phyloP scores from a whole-genome alignment of 2,888 invertebrate genomes.

The Anoncus sp. region DNA sequence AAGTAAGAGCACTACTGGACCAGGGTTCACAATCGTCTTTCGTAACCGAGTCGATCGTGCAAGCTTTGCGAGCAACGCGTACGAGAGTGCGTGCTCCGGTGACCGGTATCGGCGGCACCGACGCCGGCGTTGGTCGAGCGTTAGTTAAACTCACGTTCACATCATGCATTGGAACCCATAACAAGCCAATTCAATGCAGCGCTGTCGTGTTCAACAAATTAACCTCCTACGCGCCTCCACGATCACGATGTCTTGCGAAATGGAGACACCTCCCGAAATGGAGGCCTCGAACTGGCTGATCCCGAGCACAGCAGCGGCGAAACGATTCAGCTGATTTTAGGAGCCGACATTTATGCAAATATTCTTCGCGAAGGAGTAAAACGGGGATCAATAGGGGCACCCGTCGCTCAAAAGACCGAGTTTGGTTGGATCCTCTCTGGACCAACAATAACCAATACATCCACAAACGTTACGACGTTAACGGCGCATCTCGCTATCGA shows the following conservation, averaged over 20 bases:
- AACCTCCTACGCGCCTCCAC: constrained; percentile 31
- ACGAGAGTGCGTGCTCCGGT: constrained; percentile 43
- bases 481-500: constrained; percentile 23
- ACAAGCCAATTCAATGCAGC: constrained; percentile 12
- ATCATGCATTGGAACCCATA: not conserved
- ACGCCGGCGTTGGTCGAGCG: constrained; percentile 13
- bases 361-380: constrained; percentile 34
- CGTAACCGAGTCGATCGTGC: constrained; percentile 53
- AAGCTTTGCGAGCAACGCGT: constrained; percentile 44
- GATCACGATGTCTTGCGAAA: not conserved
- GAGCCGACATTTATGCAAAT: constrained; percentile 43
- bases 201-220: constrained; percentile 25
- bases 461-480: not conserved
- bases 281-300: constrained; percentile 39
- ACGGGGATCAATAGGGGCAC: constrained; percentile 21
- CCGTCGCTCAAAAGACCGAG: constrained; percentile 37
- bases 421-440: constrained; percentile 57
- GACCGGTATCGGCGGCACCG: constrained; percentile 46
- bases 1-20: too few relatives aligned
- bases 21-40: constrained; percentile 56
- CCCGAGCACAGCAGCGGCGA: constrained; percentile 22
- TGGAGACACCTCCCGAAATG: constrained; percentile 36
- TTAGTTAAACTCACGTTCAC: not conserved
- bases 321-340: constrained; percentile 32
- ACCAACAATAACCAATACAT: not conserved